Evolutionary conservation across 2,113 vertebrate species (phyloP), one percentile per base, ranked within the genome.

Genomic region (Oncorhynchus mykiss): DNA sequence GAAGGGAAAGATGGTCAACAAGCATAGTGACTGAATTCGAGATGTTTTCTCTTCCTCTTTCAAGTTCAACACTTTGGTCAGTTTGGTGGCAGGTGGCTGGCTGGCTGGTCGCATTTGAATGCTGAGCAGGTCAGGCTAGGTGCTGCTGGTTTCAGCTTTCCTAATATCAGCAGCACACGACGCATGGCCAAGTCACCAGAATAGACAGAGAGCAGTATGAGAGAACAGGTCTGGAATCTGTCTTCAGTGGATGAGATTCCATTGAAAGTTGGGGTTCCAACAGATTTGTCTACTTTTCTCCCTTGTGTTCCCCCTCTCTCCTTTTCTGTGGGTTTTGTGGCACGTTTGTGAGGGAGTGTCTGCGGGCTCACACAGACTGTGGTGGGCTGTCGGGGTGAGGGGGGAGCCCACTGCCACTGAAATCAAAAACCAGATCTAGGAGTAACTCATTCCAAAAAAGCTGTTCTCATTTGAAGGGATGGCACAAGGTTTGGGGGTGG

Each of bases 201-300:
- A 45, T 11, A 11, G 9, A 45, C 39, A 45, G 39, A 45, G 2
- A 45, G 39, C 39, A 45, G 9, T 45, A 45, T 45, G 39, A 12
- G 39, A 45, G 39, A 45, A 45, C 66, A 85, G 62, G 86, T 65
- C 7, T 89, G 80, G 91, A 91, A 93, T 93, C 91, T 91, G 86
- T 90, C 89, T 91, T 88, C 89, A 45, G 39, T 11, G 79, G 84
- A 91, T 87, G 91, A 93, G 87, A 92, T 90, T 91, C 86, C 76
- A 92, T 92, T 92, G 87, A 83, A 73, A 93, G 84, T 80, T 22
- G 66, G 84, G 88, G 14, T 88, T 86, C 81, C 81, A 82, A 76
- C 54, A 81, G 79, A 80, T 79, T 39, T 87, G 51, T 48, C 65
- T 39, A 39, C 5, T 84, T 82, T 81, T 72, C 62, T 76, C 31